Evolutionary conservation across 2,888 invertebrate genomes (phyloP).

Genomic region (Nesidiocoris tenuis): DNA sequence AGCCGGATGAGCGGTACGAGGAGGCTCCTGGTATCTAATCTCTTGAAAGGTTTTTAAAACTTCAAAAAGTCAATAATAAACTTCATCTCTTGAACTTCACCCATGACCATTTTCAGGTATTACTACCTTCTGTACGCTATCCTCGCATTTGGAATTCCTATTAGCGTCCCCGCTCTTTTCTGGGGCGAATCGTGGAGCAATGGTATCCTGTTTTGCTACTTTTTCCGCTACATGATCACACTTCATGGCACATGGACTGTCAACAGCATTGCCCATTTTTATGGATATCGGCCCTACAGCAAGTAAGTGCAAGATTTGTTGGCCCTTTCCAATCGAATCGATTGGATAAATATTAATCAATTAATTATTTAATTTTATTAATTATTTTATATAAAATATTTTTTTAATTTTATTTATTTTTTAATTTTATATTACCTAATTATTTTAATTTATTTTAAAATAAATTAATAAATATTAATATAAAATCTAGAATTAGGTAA

Average conservation of each 20-base stretch:
- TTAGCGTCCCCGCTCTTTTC: conserved; percentile 64
- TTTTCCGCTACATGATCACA: conserved; percentile 64
- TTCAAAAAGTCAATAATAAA: no score
- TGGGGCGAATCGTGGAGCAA: conserved; percentile 67
- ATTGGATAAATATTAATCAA: no score
- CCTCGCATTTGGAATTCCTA: conserved; percentile 64
- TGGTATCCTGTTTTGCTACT: conserved; percentile 63
- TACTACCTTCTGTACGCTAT: conserved; percentile 64
- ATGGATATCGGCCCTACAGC: conserved; percentile 76
- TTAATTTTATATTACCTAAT: no score
- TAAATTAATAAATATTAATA: neutral
- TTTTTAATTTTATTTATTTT: no score
- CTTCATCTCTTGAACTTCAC: no score
- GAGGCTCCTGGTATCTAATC: no score
- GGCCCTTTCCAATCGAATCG: no score
- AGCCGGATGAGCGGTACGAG: no score
- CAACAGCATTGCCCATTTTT: conserved; percentile 78
- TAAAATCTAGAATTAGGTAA: neutral
- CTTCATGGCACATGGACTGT: conserved; percentile 79
- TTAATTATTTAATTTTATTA: neutral
- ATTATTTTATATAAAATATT: neutral
- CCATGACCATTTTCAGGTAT: conserved; percentile 63
- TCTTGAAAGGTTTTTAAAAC: no score
- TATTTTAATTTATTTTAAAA: neutral
- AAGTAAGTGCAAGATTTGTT: no score